Base-by-base conservation (phyloP, 1,140 invertebrate species). In the Drosophila subobscura region DNA sequence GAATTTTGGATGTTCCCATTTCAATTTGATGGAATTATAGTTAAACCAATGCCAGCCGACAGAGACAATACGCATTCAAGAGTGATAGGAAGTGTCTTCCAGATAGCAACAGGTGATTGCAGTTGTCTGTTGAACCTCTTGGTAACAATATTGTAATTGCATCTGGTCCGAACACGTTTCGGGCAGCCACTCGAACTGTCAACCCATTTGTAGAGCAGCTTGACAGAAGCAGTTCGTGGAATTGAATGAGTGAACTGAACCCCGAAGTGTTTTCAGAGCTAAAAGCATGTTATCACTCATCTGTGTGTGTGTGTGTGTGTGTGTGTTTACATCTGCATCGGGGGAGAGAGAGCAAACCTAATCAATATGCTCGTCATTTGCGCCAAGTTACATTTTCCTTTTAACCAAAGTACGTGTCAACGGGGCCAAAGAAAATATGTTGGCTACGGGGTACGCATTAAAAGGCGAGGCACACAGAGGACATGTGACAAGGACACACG, bases 361-460 rank as follows among this genome's bases (percentile, higher is more conserved):
- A 88, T 88, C 83, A 88, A 88, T 88, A 88, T 89, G 83, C 84
- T 88, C 75, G 79, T 88, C 83, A 76, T 89, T 83, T 83, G 70
- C 72, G 72, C 56, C 70, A 57, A 77, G 68, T 81, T 81, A 74
- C 79, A 72, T 73, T 83, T 89, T 88, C 79, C 83, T 88, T 84
- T 88, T 88, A 89, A 68, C 78, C 83, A 74, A 74, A 89, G 83
- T 89, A 88, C 83, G 83, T 89, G 83, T 88, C 83, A 83, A 88
- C 81, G 64, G 77, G 72, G 58, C 72, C 57, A 64, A 46, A 27
- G 51, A 63, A 67, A 57, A 65, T 29, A 65, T 65, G 8, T 33
- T 4, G 5, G 5, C 1, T 5, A 27, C 2, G 25, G 25, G 56
- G 44, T 71, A 54, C 56, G 49, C 59, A 76, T 57, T 66, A 66